phyloP scores from a whole-genome alignment of 2,888 invertebrate species.

The Tetragonisca angustula region DNA sequence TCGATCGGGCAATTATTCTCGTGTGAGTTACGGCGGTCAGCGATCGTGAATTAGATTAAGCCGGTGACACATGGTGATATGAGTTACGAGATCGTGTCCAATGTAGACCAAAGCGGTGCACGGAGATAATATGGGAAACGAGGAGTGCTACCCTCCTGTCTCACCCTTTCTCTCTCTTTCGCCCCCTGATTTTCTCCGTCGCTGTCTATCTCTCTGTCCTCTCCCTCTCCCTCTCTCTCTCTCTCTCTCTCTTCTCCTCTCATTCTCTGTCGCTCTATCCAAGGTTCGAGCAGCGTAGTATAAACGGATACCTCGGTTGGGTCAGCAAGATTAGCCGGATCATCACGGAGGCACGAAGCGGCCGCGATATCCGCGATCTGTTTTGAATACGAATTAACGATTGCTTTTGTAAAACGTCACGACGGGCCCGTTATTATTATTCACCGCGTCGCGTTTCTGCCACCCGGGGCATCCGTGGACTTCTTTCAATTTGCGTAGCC shows the following conservation, averaged over 20 bases:
- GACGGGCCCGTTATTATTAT: neutral
- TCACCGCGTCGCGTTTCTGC: neutral
- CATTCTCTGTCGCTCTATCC: neutral
- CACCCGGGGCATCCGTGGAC: neutral
- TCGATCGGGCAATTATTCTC: conserved; percentile 81
- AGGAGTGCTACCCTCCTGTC: conserved; percentile 57
- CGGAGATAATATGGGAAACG: conserved; percentile 67
- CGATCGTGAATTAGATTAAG: conserved; percentile 81
- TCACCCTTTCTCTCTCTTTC: conserved; percentile 31
- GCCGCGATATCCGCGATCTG: conserved; percentile 51
- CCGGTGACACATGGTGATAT: conserved; percentile 81
- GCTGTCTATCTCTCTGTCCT: conserved; percentile 4
- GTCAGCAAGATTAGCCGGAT: conserved; percentile 65
- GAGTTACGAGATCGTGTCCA: conserved; percentile 75
- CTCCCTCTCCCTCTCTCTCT: conserved; percentile 25
- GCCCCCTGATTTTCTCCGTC: conserved; percentile 14
- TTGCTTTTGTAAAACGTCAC: conserved; percentile 53
- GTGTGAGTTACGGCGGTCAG: conserved; percentile 78
- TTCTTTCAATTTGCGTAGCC: conserved; percentile 17
- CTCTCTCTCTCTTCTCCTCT: conserved; percentile 12
- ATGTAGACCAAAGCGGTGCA: conserved; percentile 55
- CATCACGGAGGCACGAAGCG: conserved; percentile 61
- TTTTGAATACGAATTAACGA: conserved; percentile 68
- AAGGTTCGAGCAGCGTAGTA: conserved; percentile 29
- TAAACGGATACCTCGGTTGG: conserved; percentile 56